These are phyloP conservation scores for Liposcelis brunnea DNA, from an alignment of 2,888 invertebrate genomes.

Conservation along the genomic window DNA sequence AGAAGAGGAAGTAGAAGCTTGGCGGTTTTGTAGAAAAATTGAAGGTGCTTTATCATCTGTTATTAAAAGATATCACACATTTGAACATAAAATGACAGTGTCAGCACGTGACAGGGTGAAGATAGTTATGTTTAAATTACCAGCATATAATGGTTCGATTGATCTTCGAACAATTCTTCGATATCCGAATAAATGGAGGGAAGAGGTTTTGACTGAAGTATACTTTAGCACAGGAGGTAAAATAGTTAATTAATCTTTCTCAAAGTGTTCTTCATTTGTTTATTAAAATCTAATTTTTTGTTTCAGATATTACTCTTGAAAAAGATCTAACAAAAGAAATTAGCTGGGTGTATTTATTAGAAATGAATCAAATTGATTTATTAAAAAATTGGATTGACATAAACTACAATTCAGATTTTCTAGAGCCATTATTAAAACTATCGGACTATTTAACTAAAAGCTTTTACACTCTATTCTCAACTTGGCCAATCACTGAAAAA, in stretches of 20 bases:
- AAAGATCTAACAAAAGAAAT: constrained; percentile 32
- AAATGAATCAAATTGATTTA: constrained; percentile 38
- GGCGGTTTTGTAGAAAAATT: constrained; percentile 27
- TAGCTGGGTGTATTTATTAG: constrained; percentile 43
- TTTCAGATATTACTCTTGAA: constrained; percentile 35
- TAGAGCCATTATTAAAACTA: constrained; percentile 23
- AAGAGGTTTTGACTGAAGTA: constrained; percentile 8
- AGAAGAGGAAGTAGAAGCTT: constrained; percentile 23
- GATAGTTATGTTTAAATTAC: neutral
- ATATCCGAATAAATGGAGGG: neutral
- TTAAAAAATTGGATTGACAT: constrained; percentile 43
- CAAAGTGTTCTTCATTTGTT: neutral
- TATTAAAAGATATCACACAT: neutral
- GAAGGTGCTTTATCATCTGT: constrained; percentile 17
- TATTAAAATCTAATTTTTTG: constrained; percentile 9
- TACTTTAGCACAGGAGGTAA: constrained; percentile 11
- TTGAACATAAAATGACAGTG: constrained; percentile 2
- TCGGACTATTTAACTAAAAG: constrained; percentile 23
- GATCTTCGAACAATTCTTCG: neutral
- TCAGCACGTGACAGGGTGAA: neutral
- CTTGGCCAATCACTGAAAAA: constrained; percentile 35
- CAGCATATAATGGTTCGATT: constrained; percentile 1
- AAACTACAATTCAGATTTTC: constrained; percentile 29
- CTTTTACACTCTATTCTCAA: constrained; percentile 33
- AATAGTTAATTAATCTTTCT: neutral